Evolutionary conservation across 2,113 vertebrate species (phyloP).

Genomic region (Rhinolophus ferrumequinum): DNA sequence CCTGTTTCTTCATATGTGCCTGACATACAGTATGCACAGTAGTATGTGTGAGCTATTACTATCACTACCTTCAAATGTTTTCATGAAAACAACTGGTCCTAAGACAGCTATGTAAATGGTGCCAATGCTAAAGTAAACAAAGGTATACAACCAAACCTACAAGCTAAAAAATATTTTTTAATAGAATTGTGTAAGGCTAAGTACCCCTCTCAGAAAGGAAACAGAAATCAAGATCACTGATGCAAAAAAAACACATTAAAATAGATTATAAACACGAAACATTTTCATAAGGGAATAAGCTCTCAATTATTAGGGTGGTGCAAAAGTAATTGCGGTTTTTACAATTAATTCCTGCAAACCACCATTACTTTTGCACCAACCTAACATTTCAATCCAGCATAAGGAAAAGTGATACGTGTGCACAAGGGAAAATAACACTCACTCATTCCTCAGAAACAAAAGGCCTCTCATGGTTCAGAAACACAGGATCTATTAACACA

Average conservation of each 20-base stretch:
- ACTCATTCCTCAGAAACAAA: background rate
- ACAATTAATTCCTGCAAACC: too few relatives aligned
- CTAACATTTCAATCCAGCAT: background rate
- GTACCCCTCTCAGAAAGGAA: background rate
- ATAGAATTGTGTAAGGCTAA: constrained; percentile 12
- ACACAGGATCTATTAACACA: background rate
- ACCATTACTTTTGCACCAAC: too few relatives aligned
- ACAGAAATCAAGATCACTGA: background rate
- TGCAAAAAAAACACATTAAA: background rate
- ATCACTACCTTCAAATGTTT: background rate
- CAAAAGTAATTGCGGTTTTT: too few relatives aligned
- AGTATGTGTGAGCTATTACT: background rate
- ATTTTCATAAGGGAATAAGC: background rate
- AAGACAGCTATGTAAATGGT: background rate
- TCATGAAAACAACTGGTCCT: background rate
- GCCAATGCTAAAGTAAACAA: background rate
- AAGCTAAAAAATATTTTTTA: constrained; percentile 22
- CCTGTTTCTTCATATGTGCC: background rate
- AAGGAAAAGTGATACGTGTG: background rate
- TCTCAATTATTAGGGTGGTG: background rate
- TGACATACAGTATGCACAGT: background rate
- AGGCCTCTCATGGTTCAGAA: background rate
- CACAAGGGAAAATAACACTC: background rate
- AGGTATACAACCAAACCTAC: background rate
- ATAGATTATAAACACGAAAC: background rate